Conservation (phyloP, 2,888 invertebrate species). For the Cephus runcator region DNA sequence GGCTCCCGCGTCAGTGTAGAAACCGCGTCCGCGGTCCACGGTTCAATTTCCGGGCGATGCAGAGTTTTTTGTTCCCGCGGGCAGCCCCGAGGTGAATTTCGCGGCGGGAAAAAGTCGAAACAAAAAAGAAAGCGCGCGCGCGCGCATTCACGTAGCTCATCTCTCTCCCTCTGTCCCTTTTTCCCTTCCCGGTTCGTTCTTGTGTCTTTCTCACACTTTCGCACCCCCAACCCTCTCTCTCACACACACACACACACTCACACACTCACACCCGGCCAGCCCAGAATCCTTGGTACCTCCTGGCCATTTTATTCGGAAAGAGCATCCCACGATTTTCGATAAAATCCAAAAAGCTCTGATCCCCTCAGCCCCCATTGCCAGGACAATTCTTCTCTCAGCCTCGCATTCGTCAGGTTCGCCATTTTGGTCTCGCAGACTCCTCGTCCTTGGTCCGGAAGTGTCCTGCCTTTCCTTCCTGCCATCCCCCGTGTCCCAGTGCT, state of each 20-base stretch:
- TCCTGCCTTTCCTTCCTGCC: neutral
- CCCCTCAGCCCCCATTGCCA: neutral
- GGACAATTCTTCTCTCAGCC: neutral
- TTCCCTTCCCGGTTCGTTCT: neutral
- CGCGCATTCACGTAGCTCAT: neutral
- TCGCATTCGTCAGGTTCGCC: neutral
- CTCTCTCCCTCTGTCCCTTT: neutral
- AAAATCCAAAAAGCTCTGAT: neutral
- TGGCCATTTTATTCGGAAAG: neutral
- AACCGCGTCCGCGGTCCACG: constrained; percentile 66
- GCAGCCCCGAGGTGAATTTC: constrained; percentile 21
- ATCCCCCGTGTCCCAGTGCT: neutral
- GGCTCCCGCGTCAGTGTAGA: constrained; percentile 65
- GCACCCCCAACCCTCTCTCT: neutral
- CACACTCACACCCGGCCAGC: neutral
- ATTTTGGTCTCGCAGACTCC: neutral
- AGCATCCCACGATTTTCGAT: neutral
- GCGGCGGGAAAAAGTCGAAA: constrained; percentile 7
- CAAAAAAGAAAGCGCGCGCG: neutral
- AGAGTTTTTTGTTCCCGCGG: constrained; percentile 38
- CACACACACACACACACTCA: neutral
- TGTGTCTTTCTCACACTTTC: neutral
- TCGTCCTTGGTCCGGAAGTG: neutral
- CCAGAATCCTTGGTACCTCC: neutral
- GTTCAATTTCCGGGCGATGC: constrained; percentile 60